These are phyloP conservation scores for Chrysina gloriosa DNA, from an alignment of 2,888 invertebrate species.

Conservation along the genomic window DNA sequence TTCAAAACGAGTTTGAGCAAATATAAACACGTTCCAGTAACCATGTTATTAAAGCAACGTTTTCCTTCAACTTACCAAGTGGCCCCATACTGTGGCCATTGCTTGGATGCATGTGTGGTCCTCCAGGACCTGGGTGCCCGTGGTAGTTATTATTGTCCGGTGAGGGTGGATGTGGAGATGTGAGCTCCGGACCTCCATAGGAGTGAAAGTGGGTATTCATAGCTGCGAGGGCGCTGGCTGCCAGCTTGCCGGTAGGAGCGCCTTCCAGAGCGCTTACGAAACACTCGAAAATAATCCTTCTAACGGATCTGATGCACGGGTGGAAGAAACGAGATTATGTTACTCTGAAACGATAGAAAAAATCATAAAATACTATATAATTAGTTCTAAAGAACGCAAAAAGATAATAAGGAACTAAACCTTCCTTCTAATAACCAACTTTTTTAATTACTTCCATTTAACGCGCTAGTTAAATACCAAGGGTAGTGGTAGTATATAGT, in stretches of 20 bases:
- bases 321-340: neutral
- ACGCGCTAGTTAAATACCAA: neutral
- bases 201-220: constrained; percentile 94
- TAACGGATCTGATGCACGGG: constrained; percentile 1
- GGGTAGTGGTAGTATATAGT: neutral
- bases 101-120: constrained; percentile 65
- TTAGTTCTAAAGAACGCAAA: neutral
- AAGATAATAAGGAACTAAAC: no score
- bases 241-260: constrained; percentile 79
- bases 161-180: constrained; percentile 81
- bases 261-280: constrained; percentile 50
- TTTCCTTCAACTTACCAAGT: constrained; percentile 55
- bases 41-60: no score
- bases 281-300: constrained; percentile 40
- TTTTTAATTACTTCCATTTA: neutral
- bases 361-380: neutral
- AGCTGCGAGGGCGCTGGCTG: constrained; percentile 84
- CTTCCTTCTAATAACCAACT: no score
- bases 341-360: constrained; percentile 18
- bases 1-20: no score
- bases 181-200: constrained; percentile 78
- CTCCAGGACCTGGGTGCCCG: constrained; percentile 65
- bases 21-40: no score
- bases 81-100: constrained; percentile 66
- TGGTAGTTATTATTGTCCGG: constrained; percentile 79